Base-by-base conservation (phyloP, 2,113 vertebrate species). In the Naja naja region DNA sequence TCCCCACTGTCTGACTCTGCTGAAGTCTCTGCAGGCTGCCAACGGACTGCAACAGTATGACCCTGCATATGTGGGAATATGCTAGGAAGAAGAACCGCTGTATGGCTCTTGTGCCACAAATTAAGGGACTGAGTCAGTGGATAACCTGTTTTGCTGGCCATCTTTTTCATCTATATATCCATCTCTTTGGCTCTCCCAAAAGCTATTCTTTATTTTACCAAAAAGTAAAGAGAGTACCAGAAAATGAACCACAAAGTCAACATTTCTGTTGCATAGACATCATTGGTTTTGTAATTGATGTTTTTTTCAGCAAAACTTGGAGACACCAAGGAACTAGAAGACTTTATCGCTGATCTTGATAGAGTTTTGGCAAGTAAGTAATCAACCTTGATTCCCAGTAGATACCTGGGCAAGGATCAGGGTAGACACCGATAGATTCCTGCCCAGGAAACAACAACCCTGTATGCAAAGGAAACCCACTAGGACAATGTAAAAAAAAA, bases 271-370 rank as follows among this genome's bases (percentile, higher is more conserved):
- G 23, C 1, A 2, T 5, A 43, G 9, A 55, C 4, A 9, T 87
- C 1, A 18, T 87, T 4, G 18, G 8, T 86, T 54, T 47, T 91
- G 49, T 27, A 39, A 25, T 92, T 87, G 10, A 69, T 27, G 43
- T n/a, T 9, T 56, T 89, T 97, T 96, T 55, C 97, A 99, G 99
- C 99, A 95, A 99, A 99, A 97, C 98, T 99, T 54, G 99, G 99
- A 25, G 99, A 99, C 97, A 99, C 99, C 2, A 99, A 99, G 96
- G 99, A 99, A 85, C 97, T 99, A 93, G 99, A 99, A 97, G 99
- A 99, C 95, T 99, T 99, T 97, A 99, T 99, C 95, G 99, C 99
- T 34, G 98, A 99, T 97, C 99, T 99, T 90, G 98, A 99, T 98
- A 98, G 97, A 96, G 98, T 98, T 88, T 98, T 99, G 98, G 98